Evolutionary conservation across 2,888 invertebrate species (phyloP), one percentile per base, ranked within the genome.

Genomic region (Sympetrum striolatum): DNA sequence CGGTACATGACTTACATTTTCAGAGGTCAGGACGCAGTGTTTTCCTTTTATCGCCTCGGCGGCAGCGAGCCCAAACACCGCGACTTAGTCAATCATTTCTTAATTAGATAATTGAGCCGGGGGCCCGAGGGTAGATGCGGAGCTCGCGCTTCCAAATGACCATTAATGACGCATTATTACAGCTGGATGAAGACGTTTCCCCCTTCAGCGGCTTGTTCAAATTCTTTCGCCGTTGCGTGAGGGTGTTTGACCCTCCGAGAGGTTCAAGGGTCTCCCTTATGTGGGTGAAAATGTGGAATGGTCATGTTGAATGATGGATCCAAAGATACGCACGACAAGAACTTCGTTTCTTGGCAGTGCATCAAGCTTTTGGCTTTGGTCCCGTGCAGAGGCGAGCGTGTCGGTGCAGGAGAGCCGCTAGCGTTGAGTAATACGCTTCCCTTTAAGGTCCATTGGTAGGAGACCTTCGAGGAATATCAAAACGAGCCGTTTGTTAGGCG

Each of bases 381-480:
- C 58, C 58, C 82, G 82, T 35, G 82, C 82, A 58, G 82, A 82
- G 58, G 58, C 82, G 31, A 82, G 35, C 53, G 15, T 22, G 53
- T 35, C 31, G 48, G 31, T 12, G 81, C 81, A 82, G 18, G 53
- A 53, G 35, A 35, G 35, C 82, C 58, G 31, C 82, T 82, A 82
- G 58, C 58, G 58, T 82, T 82, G 82, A 82, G 82, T 82, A 82
- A 82, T 82, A 58, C 82, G 22, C 82, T 44, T 58, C 58, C 82
- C 25, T 82, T 14, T 82, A 58, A 35, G 82, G 82, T 58, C 82
- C 58, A 82, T 53, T 53, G 82, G 58, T 15, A 12, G 82, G 31
- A 82, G 35, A 35, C 58, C 35, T 25, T 31, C 58, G 82, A 58
- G 53, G 58, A 58, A 82, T 82, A 82, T 82, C 53, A 82, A 14